Conservation (phyloP, 2,113 vertebrate genomes). For the Cathartes aura region DNA sequence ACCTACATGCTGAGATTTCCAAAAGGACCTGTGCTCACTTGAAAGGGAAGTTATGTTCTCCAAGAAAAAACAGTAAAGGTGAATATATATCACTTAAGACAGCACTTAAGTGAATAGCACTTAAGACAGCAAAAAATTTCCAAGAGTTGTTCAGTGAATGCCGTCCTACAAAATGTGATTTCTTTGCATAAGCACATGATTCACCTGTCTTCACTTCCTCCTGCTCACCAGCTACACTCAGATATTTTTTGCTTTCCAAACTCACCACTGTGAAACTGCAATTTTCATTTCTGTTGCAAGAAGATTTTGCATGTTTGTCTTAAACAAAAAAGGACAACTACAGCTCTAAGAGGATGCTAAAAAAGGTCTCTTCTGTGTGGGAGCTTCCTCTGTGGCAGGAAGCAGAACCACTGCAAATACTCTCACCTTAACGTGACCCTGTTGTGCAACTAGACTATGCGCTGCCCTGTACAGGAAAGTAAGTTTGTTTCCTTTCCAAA, state of each 20-base stretch:
- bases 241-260: background rate
- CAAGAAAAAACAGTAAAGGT: background rate
- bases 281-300: background rate
- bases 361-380: background rate
- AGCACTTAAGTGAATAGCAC: background rate
- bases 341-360: background rate
- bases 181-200: background rate
- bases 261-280: background rate
- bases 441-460: constrained; percentile 17
- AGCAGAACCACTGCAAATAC: background rate
- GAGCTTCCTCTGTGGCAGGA: constrained; percentile 39
- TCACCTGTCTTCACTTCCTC: background rate
- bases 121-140: background rate
- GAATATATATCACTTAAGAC: background rate
- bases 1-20: background rate
- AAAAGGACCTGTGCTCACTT: background rate
- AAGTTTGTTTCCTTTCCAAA: constrained; percentile 33
- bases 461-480: constrained; percentile 6
- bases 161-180: background rate
- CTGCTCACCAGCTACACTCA: background rate
- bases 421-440: background rate
- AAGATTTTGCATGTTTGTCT: background rate
- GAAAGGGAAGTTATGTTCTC: background rate
- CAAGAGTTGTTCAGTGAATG: background rate
- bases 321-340: background rate